Conservation (phyloP, 2,888 invertebrate species). For the Spodoptera littoralis region DNA sequence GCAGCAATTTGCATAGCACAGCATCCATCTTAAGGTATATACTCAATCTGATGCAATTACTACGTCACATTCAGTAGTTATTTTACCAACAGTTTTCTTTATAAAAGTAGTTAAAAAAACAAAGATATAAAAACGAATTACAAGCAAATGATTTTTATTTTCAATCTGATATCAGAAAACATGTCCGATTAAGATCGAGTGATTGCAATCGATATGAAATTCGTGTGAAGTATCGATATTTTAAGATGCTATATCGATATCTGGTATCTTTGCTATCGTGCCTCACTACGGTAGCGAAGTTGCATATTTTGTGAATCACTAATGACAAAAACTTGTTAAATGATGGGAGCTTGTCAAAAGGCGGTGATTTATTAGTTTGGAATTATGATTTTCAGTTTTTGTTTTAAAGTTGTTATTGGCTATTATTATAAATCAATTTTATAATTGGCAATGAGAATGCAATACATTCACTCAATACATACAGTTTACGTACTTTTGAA, state of each 20-base stretch:
- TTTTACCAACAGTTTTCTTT: too few relatives aligned
- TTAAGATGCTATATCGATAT: conserved; percentile 36
- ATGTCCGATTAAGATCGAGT: conserved; percentile 46
- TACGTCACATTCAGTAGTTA: too few relatives aligned
- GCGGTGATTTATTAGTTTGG: conserved; percentile 20
- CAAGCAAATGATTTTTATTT: conserved; percentile 57
- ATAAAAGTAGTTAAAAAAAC: too few relatives aligned
- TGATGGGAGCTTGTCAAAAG: conserved; percentile 18
- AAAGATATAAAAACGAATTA: conserved; percentile 50
- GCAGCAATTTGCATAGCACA: too few relatives aligned
- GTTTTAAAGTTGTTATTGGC: conserved; percentile 7
- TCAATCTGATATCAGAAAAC: conserved; percentile 51
- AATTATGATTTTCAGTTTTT: conserved; percentile 19
- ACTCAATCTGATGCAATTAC: too few relatives aligned
- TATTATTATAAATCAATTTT: conserved; percentile 14
- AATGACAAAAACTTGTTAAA: conserved; percentile 41
- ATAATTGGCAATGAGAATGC: too few relatives aligned
- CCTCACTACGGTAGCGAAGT: conserved; percentile 44
- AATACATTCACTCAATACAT: too few relatives aligned
- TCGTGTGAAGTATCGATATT: conserved; percentile 49
- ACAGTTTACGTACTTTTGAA: too few relatives aligned
- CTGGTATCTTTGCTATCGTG: conserved; percentile 39
- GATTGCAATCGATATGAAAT: conserved; percentile 43
- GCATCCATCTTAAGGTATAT: too few relatives aligned
- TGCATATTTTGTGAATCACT: conserved; percentile 28